Conservation (phyloP, 2,888 invertebrate genomes). For the Drosophila bunnanda region DNA sequence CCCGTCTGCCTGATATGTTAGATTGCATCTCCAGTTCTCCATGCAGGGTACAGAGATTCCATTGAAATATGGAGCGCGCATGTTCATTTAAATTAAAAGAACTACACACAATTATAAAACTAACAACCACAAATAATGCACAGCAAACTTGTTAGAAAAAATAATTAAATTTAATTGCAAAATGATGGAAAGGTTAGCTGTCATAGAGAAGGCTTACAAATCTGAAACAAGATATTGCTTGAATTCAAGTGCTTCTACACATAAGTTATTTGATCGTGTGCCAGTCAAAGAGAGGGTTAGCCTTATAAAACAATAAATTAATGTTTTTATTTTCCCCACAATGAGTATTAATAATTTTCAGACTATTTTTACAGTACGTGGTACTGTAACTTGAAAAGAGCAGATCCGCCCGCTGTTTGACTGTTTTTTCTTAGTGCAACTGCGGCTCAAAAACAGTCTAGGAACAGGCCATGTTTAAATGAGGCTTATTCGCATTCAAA, state of each 20-base stretch:
- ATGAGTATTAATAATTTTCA: background rate
- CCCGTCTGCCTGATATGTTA: conserved; percentile 9
- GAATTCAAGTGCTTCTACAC: background rate
- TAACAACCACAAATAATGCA: conserved; percentile 24
- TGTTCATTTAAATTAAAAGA: conserved; percentile 58
- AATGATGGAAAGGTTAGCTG: background rate
- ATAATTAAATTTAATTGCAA: conserved; percentile 71
- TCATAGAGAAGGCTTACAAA: background rate
- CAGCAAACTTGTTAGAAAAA: conserved; percentile 13
- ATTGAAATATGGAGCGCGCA: conserved; percentile 51
- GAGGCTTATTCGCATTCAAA: conserved; percentile 76
- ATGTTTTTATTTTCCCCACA: background rate
- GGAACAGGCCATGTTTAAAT: conserved; percentile 60
- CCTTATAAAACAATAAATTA: background rate
- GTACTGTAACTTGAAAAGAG: background rate
- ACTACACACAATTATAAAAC: conserved; percentile 66
- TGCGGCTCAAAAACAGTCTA: conserved; percentile 13
- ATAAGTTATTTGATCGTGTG: background rate
- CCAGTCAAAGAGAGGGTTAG: background rate
- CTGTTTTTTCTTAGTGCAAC: conserved; percentile 37
- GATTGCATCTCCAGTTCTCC: conserved; percentile 20
- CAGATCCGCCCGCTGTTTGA: conserved; percentile 25
- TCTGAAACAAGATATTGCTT: background rate
- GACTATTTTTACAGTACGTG: background rate
- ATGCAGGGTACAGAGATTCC: conserved; percentile 5